These are phyloP conservation scores for Dicyrtomina minuta DNA, from an alignment of 2,888 invertebrate species.

Conservation along the genomic window DNA sequence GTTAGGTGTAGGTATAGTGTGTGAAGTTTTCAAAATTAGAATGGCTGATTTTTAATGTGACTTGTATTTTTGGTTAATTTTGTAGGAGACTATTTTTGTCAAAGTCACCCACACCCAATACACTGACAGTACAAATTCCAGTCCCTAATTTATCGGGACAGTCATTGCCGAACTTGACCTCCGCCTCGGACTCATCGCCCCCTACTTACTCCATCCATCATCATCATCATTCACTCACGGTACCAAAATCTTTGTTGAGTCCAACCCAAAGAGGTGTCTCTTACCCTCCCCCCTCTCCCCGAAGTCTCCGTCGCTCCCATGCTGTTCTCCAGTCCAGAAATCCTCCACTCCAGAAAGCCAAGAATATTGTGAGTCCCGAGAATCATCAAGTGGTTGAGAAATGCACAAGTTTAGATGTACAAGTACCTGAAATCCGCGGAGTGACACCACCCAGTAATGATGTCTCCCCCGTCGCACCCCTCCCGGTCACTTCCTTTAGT, in stretches of 20 bases:
- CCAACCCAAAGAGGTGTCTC: conserved; percentile 66
- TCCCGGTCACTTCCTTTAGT: conserved; percentile 30
- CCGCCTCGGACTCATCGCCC: conserved; percentile 55
- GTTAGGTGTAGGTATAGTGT: too few species aligned
- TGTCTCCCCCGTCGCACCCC: conserved; percentile 46
- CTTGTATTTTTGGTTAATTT: neutral
- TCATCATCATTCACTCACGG: conserved; percentile 57
- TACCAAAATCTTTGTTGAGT: conserved; percentile 57
- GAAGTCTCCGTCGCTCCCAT: conserved; percentile 53
- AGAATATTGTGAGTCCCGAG: conserved; percentile 56
- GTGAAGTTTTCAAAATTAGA: neutral
- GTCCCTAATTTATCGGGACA: conserved; percentile 64
- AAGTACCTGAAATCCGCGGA: conserved; percentile 59
- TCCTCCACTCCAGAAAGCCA: conserved; percentile 78
- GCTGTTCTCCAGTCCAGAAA: conserved; percentile 57
- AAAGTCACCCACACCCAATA: conserved; percentile 67
- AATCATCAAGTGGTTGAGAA: conserved; percentile 29
- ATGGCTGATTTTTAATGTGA: neutral
- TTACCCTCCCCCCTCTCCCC: conserved; percentile 78
- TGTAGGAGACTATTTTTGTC: conserved; percentile 56
- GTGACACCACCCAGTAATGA: conserved; percentile 49
- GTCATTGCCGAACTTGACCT: conserved; percentile 74
- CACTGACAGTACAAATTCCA: conserved; percentile 68
- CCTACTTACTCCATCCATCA: conserved; percentile 57
- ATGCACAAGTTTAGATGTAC: conserved; percentile 58